Base-by-base conservation (phyloP, 2,797 vertebrate species). In the Oreochromis mossambicus region DNA sequence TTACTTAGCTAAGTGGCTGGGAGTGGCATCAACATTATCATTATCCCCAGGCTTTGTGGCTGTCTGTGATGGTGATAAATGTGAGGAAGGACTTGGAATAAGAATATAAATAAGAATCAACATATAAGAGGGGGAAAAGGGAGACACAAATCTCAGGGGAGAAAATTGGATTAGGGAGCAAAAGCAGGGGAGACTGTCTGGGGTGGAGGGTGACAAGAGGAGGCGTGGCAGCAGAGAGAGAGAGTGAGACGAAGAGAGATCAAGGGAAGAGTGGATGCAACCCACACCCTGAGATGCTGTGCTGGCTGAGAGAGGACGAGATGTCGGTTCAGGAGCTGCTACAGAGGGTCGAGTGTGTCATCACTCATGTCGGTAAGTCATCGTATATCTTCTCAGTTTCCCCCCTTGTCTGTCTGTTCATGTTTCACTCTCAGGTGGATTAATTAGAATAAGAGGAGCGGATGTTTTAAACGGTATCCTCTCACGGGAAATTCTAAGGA, bases 281-380 rank as follows among this genome's bases (percentile, higher is more conserved):
- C 86, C 87, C 85, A 91, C 92, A 91, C 93, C 91, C 95, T 96
- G 97, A 97, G 96, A 98, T 98, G 97, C 97, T 97, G 92, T 96
- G 96, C 92, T 97, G 97, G 97, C 95, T 98, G 83, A 95, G 96
- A 95, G 97, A 98, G 94, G 97, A 98, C 92, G 98, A 98, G 94
- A 99, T 99, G 98, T 98, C 97, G 93, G 96, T 97, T 82, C 97
- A 97, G 95, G 98, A 98, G 95, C 97, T 99, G 91, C 97, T 95
- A 87, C 96, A 97, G 94, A 95, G 97, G 91, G 96, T 98, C 93
- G 95, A 97, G 92, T 97, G 97, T 55, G 97, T 98, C 94, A 97
- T 98, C 97, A 97, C 97, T 91, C 97, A 98, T 96, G 96, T 99
- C 79, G 98, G 98, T 99, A 96, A 98, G 97, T 95, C 80, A 3